phyloP scores from a whole-genome alignment of 2,797 vertebrate genomes.

The Lophotriccus pileatus region DNA sequence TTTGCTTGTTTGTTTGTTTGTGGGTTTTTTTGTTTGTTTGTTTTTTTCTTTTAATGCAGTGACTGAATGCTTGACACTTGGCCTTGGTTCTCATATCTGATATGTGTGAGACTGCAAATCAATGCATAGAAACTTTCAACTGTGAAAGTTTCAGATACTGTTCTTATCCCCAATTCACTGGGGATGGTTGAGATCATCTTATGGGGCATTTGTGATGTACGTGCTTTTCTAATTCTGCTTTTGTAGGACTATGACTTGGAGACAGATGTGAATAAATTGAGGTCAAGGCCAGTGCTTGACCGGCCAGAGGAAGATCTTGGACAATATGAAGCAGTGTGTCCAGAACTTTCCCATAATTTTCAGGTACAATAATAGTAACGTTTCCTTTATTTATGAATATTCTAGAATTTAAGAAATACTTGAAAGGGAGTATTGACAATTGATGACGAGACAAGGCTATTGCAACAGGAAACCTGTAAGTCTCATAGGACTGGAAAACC shows the following conservation, averaged over 20 bases:
- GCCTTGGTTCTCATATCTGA: not conserved
- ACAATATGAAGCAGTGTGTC: constrained; percentile 79
- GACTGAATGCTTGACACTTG: not conserved
- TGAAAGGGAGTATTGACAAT: not conserved
- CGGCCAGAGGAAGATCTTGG: constrained; percentile 75
- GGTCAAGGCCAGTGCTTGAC: constrained; percentile 72
- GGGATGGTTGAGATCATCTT: not conserved
- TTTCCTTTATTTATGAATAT: not conserved
- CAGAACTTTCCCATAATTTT: constrained; percentile 79
- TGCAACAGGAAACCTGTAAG: not conserved
- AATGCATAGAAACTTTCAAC: not conserved
- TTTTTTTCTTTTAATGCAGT: not conserved
- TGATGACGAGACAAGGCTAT: not conserved
- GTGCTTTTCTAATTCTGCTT: not conserved
- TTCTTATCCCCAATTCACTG: not conserved
- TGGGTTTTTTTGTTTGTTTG: not conserved
- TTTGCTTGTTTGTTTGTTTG: not conserved
- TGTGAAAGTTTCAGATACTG: not conserved
- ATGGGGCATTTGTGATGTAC: not conserved
- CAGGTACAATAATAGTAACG: constrained; percentile 59
- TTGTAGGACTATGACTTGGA: constrained; percentile 86
- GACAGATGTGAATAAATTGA: constrained; percentile 81
- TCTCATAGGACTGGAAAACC: not conserved
- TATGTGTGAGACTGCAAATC: not conserved
- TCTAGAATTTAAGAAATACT: not conserved